Evolutionary conservation across 2,797 vertebrate genomes (phyloP).

Genomic region (Gobio occitaniae): DNA sequence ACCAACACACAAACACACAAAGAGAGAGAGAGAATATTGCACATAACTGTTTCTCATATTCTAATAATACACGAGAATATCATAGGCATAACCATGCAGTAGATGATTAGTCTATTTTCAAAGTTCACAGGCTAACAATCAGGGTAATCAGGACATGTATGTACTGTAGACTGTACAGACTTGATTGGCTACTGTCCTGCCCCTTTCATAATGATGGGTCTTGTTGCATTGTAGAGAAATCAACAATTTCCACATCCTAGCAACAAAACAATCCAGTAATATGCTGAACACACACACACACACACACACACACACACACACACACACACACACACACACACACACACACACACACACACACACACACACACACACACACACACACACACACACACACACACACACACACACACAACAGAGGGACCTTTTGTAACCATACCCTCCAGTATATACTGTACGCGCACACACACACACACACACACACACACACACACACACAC

Average conservation of each 20-base stretch:
- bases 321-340: too few relatives aligned
- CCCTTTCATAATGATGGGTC: conserved; percentile 79
- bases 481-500: conserved; percentile 71
- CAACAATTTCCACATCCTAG: conserved; percentile 74
- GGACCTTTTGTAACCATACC: conserved; percentile 1
- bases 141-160: conserved; percentile 85
- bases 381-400: conserved; percentile 62
- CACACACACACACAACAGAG: background rate
- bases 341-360: conserved; percentile 66
- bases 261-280: conserved; percentile 82
- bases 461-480: conserved; percentile 58
- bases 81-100: conserved; percentile 87
- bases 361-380: conserved; percentile 69
- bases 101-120: conserved; percentile 86
- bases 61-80: conserved; percentile 81
- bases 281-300: conserved; percentile 63
- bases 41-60: conserved; percentile 87
- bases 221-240: conserved; percentile 75
- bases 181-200: conserved; percentile 76
- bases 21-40: conserved; percentile 83
- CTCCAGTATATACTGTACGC: conserved; percentile 22
- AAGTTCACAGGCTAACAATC: conserved; percentile 89
- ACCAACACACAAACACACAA: background rate
- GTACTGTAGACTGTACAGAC: conserved; percentile 75
- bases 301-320: conserved; percentile 61